Evolutionary conservation across 2,797 vertebrate genomes (phyloP).

Genomic region (Lepus oiostolus): DNA sequence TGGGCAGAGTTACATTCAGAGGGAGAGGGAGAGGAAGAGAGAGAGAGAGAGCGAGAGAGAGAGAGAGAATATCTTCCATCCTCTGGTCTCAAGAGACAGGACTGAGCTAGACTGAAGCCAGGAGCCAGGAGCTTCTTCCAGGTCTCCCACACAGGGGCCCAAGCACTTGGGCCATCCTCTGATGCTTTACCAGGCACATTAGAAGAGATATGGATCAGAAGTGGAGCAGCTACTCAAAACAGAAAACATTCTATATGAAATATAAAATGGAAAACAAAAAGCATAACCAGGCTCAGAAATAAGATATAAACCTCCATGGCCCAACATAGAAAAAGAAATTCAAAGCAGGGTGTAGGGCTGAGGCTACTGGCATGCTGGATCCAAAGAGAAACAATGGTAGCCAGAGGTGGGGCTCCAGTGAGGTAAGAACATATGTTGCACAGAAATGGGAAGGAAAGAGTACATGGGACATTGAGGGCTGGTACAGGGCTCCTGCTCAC

Average conservation of each 20-base stretch:
- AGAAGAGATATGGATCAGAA: too few relatives aligned
- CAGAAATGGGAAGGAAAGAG: neutral
- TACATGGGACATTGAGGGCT: neutral
- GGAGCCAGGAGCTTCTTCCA: too few relatives aligned
- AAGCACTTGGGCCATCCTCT: too few relatives aligned
- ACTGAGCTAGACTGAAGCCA: too few relatives aligned
- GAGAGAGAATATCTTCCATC: too few relatives aligned
- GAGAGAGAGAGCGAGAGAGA: too few relatives aligned
- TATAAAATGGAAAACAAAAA: neutral
- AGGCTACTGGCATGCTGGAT: neutral
- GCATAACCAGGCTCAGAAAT: neutral
- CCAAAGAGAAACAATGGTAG: neutral
- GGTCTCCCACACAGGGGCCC: too few relatives aligned
- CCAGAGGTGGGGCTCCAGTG: too few relatives aligned
- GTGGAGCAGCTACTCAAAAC: neutral
- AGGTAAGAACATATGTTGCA: neutral
- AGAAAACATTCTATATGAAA: slow-evolving; percentile 28
- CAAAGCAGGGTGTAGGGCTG: neutral
- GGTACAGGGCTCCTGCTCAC: neutral
- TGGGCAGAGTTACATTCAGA: too few relatives aligned
- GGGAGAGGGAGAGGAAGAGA: too few relatives aligned
- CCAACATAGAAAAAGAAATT: slow-evolving; percentile 35
- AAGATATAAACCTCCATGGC: neutral
- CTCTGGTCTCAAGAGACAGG: too few relatives aligned
- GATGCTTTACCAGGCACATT: too few relatives aligned